phyloP scores from a whole-genome alignment of 1,140 invertebrate genomes.

The Tenebrio molitor region DNA sequence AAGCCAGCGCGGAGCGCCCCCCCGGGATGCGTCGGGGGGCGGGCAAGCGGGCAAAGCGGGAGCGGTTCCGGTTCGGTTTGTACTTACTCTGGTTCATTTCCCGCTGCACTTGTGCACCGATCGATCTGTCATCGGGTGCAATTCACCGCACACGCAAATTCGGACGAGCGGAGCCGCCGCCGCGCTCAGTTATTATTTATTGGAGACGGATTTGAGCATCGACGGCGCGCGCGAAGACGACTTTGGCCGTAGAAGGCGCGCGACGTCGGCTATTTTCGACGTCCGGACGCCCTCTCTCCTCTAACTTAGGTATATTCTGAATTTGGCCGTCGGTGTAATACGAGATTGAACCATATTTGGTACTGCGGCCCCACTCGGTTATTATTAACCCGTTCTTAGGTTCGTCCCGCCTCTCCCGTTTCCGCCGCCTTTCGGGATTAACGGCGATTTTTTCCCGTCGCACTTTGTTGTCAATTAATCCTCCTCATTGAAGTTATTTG shows the following conservation, averaged over 20 bases:
- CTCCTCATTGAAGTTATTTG: background rate
- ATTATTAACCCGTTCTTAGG: constrained; percentile 65
- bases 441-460: constrained; percentile 9
- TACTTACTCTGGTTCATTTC: constrained; percentile 22
- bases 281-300: constrained; percentile 63
- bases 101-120: background rate
- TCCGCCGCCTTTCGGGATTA: constrained; percentile 42
- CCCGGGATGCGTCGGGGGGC: too few species aligned
- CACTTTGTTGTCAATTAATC: constrained; percentile 26
- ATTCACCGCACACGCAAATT: constrained; percentile 21
- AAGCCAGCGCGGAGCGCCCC: too few species aligned
- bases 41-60: too few species aligned
- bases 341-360: constrained; percentile 67
- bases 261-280: constrained; percentile 63
- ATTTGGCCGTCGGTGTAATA: constrained; percentile 65
- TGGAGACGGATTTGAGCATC: constrained; percentile 46
- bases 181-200: constrained; percentile 36
- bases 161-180: background rate
- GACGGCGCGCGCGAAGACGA: constrained; percentile 29
- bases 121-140: constrained; percentile 1
- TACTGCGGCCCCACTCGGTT: constrained; percentile 58
- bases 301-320: constrained; percentile 64
- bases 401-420: constrained; percentile 54
- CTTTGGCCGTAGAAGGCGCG: constrained; percentile 64
- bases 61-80: too few species aligned